Base-by-base conservation (phyloP, 2,113 vertebrate species). In the Fregetta grallaria region DNA sequence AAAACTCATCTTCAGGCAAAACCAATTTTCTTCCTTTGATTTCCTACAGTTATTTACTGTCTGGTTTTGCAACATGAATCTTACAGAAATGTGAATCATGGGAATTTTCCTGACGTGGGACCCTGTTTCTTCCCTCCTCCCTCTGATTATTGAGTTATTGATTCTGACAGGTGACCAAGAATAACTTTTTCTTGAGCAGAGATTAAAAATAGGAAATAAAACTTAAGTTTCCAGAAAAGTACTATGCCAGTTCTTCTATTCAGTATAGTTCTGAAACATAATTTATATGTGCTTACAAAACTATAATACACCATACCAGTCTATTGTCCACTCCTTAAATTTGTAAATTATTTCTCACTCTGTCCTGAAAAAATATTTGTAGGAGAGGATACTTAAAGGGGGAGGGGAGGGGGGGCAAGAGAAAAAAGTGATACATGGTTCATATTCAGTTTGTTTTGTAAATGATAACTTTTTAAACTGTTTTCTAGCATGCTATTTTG, bases 281-380 rank as follows among this genome's bases (percentile, higher is more conserved):
- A 27, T 8, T 34, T 38, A 3, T 32, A 23, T 15, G 3, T 49
- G 6, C 20, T 17, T 20, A 66, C 3, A 47, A 52, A 81, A 58
- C 10, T 61, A 6, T 15, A 77, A 11, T 7, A 34, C 2, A 3
- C 1, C 4, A 34, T 45, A n/a, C 8, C 3, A 62, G 3, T 49
- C 23, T 62, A 4, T n/a, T 58, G 15, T 20, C 4, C 1, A 4
- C 14, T n/a, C 20, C 6, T 58, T 3, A 72, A 49, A 44, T 16
- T 63, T 9, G 72, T 14, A 21, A 40, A 6, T 19, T 42, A 15
- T 19, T 72, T 55, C 6, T 80, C 11, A 29, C 7, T 36, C 25
- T 19, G 5, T 17, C 4, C 4, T 75, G 26, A 58, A 36, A 47
- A 56, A 30, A 8, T 3, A 6, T 16, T 75, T 74, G 1, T 30